These are phyloP conservation scores for Tinamus major DNA, from an alignment of 2,797 vertebrate species.

Conservation along the genomic window DNA sequence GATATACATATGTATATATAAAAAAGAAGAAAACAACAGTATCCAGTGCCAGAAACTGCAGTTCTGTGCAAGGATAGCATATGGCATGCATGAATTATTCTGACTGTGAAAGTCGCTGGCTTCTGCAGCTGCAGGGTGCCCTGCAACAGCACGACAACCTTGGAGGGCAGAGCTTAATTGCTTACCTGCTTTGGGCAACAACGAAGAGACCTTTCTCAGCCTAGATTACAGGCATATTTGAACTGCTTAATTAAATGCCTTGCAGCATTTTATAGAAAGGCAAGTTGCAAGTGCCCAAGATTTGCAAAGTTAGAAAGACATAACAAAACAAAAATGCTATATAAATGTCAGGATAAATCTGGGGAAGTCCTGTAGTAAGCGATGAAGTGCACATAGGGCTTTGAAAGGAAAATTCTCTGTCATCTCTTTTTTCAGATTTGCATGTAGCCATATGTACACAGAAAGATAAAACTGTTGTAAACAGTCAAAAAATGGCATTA, in stretches of 20 bases:
- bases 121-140: background rate
- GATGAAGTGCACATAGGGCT: background rate
- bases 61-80: conserved; percentile 1
- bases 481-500: background rate
- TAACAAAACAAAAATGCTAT: background rate
- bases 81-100: conserved; percentile 38
- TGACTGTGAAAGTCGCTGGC: background rate
- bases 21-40: background rate
- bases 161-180: background rate
- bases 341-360: background rate
- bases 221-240: background rate
- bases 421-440: background rate
- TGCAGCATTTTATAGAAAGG: background rate
- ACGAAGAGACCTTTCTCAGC: background rate
- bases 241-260: background rate
- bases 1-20: background rate
- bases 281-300: background rate
- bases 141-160: background rate
- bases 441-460: background rate
- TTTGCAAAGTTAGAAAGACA: background rate
- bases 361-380: background rate
- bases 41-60: background rate
- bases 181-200: conserved; percentile 14
- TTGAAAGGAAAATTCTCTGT: background rate
- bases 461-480: background rate